These are phyloP conservation scores for Poecile atricapillus DNA, from an alignment of 2,113 vertebrate genomes.

Conservation along the genomic window DNA sequence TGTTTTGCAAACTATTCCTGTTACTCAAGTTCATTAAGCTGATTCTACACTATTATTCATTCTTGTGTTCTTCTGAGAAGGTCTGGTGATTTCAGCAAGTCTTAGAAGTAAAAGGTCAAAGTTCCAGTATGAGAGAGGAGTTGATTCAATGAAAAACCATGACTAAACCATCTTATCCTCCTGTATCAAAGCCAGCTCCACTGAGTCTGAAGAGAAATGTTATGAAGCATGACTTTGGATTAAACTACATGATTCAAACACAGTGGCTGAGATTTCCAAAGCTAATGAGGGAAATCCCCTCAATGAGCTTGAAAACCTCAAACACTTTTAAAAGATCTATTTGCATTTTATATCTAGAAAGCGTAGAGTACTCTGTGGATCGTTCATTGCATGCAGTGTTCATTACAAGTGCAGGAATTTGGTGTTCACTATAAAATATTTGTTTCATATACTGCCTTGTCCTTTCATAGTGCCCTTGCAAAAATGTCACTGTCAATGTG, in stretches of 20 bases:
- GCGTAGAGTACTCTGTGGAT: background rate
- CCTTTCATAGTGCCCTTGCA: constrained; percentile 12
- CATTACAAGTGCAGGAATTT: constrained; percentile 32
- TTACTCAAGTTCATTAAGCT: constrained; percentile 37
- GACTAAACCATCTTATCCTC: constrained; percentile 7
- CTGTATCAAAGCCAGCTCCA: background rate
- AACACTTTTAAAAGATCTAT: background rate
- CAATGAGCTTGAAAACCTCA: background rate
- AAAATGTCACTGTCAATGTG: background rate
- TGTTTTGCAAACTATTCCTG: constrained; percentile 4
- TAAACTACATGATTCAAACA: background rate
- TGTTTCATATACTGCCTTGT: background rate
- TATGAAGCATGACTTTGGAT: background rate
- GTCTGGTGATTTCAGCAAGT: constrained; percentile 19
- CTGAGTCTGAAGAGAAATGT: background rate
- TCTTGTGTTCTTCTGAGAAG: background rate
- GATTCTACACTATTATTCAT: background rate
- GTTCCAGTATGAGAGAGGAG: background rate
- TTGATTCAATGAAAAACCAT: constrained; percentile 7
- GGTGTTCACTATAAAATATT: background rate
- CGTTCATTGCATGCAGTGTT: background rate
- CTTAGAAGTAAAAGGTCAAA: constrained; percentile 41
- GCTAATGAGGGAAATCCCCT: constrained; percentile 45
- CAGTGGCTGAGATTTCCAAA: background rate
- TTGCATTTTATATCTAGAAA: constrained; percentile 7